A percentile compares a stretch with the other conserved stretches of the same genome.
These are phyloP conservation scores for Cephus rjabovi DNA, from an alignment of 2,888 invertebrate genomes.

Conservation along the genomic window DNA sequence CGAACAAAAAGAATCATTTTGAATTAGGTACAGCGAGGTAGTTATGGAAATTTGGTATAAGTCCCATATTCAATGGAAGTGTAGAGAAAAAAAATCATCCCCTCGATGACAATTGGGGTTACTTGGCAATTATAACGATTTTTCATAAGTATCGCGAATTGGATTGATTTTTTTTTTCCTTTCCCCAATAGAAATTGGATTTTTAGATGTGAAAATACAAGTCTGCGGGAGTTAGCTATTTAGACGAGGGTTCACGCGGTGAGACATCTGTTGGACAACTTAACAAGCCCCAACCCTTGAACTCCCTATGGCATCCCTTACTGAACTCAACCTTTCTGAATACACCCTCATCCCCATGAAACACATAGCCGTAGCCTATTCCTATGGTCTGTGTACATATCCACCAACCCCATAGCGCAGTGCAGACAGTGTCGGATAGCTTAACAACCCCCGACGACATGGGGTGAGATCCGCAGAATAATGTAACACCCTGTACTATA, in stretches of 20 bases:
- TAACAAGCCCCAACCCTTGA: constrained; percentile 50
- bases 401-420: not conserved
- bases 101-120: not conserved
- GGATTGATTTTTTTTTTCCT: not conserved
- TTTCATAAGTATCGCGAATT: not conserved
- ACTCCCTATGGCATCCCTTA: constrained; percentile 5
- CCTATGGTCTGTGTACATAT: not conserved
- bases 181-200: constrained; percentile 18
- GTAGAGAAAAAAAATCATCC: not conserved
- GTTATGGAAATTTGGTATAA: not conserved
- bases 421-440: not conserved
- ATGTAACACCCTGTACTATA: not conserved
- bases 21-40: not conserved
- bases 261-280: constrained; percentile 65
- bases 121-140: not conserved
- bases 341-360: not conserved
- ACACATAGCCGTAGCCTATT: not conserved
- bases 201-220: constrained; percentile 23
- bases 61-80: not conserved
- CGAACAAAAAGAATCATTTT: not conserved
- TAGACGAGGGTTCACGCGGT: constrained; percentile 60
- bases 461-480: not conserved
- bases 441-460: not conserved
- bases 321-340: not conserved
- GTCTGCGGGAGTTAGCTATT: constrained; percentile 21